Conservation (phyloP, 2,113 vertebrate species). For the Pterocles orientalis region DNA sequence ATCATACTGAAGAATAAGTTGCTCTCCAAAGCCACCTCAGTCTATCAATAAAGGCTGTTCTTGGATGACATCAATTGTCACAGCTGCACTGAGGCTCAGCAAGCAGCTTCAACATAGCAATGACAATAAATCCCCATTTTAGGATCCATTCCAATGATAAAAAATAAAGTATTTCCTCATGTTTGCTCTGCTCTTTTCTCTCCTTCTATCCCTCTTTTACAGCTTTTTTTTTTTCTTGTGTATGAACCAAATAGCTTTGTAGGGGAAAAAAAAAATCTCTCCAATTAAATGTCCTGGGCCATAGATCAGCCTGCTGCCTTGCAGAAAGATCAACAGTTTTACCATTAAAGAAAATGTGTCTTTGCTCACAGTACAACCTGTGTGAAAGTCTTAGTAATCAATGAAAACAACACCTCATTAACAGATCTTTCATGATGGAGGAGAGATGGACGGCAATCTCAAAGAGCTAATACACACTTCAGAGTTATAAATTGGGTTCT, state of each 20-base stretch:
- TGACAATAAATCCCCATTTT: background rate
- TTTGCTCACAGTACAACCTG: background rate
- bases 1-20: background rate
- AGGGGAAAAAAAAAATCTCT: background rate
- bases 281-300: background rate
- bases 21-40: background rate
- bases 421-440: background rate
- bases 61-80: background rate
- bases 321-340: background rate
- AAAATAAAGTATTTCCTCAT: background rate
- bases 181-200: background rate
- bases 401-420: background rate
- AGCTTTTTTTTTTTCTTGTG: background rate
- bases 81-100: background rate
- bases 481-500: background rate
- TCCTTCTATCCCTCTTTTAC: accelerated
- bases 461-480: background rate
- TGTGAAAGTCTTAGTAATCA: background rate
- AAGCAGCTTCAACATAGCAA: background rate
- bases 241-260: background rate
- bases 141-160: background rate
- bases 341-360: background rate
- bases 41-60: background rate
- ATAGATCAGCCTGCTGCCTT: background rate
- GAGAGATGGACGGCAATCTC: background rate